phyloP scores from a whole-genome alignment of 2,888 invertebrate species.

The Oscheius myriophilus region DNA sequence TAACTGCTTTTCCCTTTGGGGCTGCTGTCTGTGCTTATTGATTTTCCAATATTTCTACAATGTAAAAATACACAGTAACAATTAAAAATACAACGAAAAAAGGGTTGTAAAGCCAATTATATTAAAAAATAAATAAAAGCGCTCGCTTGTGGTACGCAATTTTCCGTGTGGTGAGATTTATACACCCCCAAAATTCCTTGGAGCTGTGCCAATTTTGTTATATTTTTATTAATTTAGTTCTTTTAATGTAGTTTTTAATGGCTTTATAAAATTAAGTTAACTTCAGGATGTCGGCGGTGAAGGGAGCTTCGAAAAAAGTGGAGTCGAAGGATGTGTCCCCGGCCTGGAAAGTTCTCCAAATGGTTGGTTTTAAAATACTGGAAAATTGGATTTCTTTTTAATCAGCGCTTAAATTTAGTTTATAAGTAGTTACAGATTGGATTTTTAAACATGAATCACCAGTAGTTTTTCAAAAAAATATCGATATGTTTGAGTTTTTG shows the following conservation, averaged over 20 bases:
- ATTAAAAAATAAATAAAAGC: no score
- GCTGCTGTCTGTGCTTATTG: no score
- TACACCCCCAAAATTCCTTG: not conserved
- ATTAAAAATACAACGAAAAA: no score
- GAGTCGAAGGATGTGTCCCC: conserved; percentile 51
- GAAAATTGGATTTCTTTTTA: not conserved
- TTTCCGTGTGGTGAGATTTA: not conserved
- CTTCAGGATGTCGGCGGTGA: conserved; percentile 9
- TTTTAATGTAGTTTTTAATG: not conserved
- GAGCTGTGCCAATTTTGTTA: not conserved
- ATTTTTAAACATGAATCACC: no score
- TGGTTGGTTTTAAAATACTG: conserved; percentile 37
- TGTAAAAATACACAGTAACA: no score
- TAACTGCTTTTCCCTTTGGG: no score
- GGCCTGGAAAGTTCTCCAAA: conserved; percentile 58
- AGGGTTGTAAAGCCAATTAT: no score
- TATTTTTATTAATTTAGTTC: not conserved
- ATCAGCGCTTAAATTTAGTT: no score
- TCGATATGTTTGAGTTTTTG: no score
- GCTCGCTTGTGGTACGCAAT: not conserved
- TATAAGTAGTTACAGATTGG: no score
- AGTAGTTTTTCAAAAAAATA: no score
- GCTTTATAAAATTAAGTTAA: not conserved
- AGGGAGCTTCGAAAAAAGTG: conserved; percentile 30
- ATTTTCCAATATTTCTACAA: no score